Percentiles rank a stretch among this genome's conserved stretches.
Evolutionary conservation across 2,888 invertebrate genomes (phyloP).

Genomic region (Fissipunctia ypsillon): DNA sequence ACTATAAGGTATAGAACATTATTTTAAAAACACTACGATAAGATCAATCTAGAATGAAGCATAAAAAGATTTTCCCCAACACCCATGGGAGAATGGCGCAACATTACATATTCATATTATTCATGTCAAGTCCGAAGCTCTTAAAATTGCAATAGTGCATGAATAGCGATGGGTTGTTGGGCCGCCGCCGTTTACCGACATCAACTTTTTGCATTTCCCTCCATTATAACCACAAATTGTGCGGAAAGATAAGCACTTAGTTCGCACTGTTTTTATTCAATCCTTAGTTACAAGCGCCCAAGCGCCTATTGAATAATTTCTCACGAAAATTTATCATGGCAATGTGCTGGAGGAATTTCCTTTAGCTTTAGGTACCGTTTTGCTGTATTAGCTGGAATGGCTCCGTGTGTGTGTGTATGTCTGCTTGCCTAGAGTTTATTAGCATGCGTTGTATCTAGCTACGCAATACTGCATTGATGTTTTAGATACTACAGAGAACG

Average conservation of each 20-base stretch:
- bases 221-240: conserved; percentile 60
- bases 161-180: conserved; percentile 54
- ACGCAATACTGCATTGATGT: background rate
- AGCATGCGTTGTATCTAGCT: background rate
- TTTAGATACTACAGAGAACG: background rate
- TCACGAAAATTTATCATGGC: conserved; percentile 49
- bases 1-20: background rate
- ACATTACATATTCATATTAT: conserved; percentile 51
- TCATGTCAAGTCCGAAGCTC: conserved; percentile 55
- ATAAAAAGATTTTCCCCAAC: conserved; percentile 7
- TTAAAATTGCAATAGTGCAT: conserved; percentile 61
- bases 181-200: conserved; percentile 49
- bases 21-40: background rate
- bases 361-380: conserved; percentile 35
- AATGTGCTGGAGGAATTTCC: conserved; percentile 25
- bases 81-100: conserved; percentile 52
- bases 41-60: conserved; percentile 6
- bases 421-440: background rate
- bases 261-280: conserved; percentile 63
- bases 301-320: conserved; percentile 48
- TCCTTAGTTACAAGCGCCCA: conserved; percentile 28
- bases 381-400: background rate
- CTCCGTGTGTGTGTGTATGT: background rate
- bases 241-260: conserved; percentile 60
- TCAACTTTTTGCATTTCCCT: conserved; percentile 59